Evolutionary conservation across 2,888 invertebrate genomes (phyloP).

Genomic region (Psylliodes chrysocephalus): DNA sequence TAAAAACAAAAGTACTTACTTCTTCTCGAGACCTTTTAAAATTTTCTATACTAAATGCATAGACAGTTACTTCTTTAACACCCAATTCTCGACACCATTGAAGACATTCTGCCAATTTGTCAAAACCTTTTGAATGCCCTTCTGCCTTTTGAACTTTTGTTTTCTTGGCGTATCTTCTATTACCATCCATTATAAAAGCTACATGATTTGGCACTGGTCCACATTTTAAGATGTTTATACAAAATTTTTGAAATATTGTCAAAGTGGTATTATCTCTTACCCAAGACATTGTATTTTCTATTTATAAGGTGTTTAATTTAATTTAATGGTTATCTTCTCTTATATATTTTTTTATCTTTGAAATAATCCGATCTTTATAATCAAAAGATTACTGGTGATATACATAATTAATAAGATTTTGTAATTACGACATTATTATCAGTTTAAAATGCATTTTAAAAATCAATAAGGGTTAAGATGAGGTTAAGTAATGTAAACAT

Average conservation of each 20-base stretch:
- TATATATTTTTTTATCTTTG: too few relatives aligned
- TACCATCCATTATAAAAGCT: slow-evolving; percentile 99
- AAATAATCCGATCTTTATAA: too few relatives aligned
- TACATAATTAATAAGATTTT: too few relatives aligned
- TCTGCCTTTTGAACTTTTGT: slow-evolving; percentile 77
- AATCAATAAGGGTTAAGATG: too few relatives aligned
- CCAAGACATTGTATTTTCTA: slow-evolving; percentile 88
- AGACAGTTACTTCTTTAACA: slow-evolving; percentile 94
- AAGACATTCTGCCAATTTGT: slow-evolving; percentile 82
- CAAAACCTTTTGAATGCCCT: slow-evolving; percentile 88
- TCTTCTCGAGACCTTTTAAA: slow-evolving; percentile 92
- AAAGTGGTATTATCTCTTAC: slow-evolving; percentile 78
- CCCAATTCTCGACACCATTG: slow-evolving; percentile 89
- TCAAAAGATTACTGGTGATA: too few relatives aligned
- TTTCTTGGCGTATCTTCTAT: slow-evolving; percentile 90
- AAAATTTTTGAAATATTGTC: slow-evolving; percentile 80
- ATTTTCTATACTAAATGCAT: slow-evolving; percentile 99
- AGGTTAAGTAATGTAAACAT: too few relatives aligned
- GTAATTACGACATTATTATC: too few relatives aligned
- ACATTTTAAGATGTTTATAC: slow-evolving; percentile 78
- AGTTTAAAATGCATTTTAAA: too few relatives aligned
- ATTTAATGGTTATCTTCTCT: too few relatives aligned
- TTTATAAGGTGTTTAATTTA: too few relatives aligned
- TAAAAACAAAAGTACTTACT: slow-evolving; percentile 48
- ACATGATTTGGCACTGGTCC: slow-evolving; percentile 91